Conservation (phyloP, 2,113 vertebrate genomes). For the Tetrax tetrax region DNA sequence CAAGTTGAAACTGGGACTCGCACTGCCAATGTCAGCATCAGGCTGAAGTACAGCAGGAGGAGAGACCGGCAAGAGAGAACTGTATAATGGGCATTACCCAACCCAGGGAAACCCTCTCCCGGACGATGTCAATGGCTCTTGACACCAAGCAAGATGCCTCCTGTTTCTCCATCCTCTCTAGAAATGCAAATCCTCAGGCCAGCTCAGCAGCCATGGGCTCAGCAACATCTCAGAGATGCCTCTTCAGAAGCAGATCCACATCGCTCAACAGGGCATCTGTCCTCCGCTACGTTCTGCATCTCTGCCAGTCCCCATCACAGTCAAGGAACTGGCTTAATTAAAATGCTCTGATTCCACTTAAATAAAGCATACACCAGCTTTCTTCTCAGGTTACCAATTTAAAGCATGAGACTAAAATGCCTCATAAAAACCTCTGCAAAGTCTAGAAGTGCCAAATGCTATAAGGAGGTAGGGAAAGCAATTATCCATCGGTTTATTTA, state of each 20-base stretch:
- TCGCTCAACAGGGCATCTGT: rapidly evolving
- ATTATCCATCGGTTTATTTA: constrained; percentile 57
- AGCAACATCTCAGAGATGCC: not conserved
- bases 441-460: not conserved
- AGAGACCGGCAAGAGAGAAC: not conserved
- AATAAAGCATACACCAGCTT: not conserved
- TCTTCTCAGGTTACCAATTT: constrained; percentile 14
- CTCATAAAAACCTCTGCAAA: not conserved
- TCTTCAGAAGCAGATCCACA: not conserved
- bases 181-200: not conserved
- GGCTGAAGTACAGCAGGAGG: not conserved
- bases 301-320: not conserved
- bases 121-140: not conserved
- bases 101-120: not conserved
- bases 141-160: not conserved
- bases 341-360: not conserved
- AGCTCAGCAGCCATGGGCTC: not conserved
- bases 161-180: not conserved
- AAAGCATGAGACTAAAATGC: not conserved
- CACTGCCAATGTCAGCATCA: rapidly evolving
- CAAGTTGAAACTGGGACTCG: not conserved
- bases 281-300: rapidly evolving
- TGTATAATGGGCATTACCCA: not conserved
- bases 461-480: not conserved
- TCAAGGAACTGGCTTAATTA: not conserved